These are phyloP conservation scores for Colossoma macropomum DNA, from an alignment of 2,113 vertebrate genomes.

Conservation along the genomic window DNA sequence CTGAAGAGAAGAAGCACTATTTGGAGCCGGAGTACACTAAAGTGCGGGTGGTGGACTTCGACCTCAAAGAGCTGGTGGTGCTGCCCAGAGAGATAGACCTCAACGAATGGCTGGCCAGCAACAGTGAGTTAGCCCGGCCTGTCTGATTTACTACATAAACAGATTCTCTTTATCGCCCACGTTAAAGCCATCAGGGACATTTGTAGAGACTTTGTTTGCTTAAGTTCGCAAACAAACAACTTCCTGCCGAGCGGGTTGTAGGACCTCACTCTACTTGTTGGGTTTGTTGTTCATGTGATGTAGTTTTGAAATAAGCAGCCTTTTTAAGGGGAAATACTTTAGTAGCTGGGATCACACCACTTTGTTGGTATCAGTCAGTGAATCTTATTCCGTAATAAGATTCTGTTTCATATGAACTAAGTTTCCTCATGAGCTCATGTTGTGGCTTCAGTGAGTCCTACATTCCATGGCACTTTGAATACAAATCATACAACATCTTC, in stretches of 20 bases:
- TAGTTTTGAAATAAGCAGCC: background rate
- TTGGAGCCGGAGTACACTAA: slow-evolving; percentile 93
- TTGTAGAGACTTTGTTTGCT: slow-evolving; percentile 15
- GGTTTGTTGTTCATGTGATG: background rate
- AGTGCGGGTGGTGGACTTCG: slow-evolving; percentile 91
- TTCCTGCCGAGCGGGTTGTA: slow-evolving; percentile 7
- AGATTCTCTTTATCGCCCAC: background rate
- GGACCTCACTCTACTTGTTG: background rate
- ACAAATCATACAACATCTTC: background rate
- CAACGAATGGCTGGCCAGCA: slow-evolving; percentile 98
- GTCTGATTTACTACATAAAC: background rate
- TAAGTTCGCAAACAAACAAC: slow-evolving; percentile 16
- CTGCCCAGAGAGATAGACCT: slow-evolving; percentile 97
- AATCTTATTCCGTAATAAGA: background rate
- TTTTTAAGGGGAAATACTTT: background rate
- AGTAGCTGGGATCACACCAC: background rate
- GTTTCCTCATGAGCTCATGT: background rate
- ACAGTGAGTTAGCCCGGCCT: slow-evolving; percentile 83
- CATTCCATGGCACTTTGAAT: background rate
- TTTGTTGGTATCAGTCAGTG: background rate
- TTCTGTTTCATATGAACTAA: background rate
- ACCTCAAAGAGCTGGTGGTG: slow-evolving; percentile 94
- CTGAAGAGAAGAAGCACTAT: slow-evolving; percentile 95
- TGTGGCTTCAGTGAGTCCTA: background rate
- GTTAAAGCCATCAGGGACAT: background rate